phyloP scores from a whole-genome alignment of 2,888 invertebrate genomes.

The Lasioglossum lativentre region DNA sequence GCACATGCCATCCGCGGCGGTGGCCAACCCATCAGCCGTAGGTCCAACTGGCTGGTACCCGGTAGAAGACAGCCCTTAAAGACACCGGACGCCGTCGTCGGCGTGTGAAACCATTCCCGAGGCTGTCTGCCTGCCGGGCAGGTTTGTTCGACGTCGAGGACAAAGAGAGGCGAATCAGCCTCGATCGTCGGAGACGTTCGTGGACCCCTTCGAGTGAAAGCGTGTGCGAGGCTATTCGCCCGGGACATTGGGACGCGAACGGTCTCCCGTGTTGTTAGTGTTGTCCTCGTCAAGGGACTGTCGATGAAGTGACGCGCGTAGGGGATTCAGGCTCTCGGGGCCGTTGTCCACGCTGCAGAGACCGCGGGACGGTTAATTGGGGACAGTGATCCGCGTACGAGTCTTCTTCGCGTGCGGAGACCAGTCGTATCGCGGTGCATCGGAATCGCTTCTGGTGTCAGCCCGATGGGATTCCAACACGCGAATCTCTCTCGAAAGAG shows the following conservation, averaged over 20 bases:
- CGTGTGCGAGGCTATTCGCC: background rate
- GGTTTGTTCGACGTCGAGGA: background rate
- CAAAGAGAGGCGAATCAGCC: background rate
- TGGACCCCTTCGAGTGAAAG: conserved; percentile 1
- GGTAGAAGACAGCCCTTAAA: conserved; percentile 88
- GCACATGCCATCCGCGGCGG: conserved; percentile 86
- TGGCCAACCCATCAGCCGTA: conserved; percentile 82
- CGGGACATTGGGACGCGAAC: background rate
- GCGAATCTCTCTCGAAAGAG: background rate
- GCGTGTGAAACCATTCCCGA: background rate
- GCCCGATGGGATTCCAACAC: background rate
- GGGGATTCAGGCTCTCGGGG: background rate
- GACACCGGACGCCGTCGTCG: conserved; percentile 14
- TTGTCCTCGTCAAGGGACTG: conserved; percentile 6
- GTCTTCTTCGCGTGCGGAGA: background rate
- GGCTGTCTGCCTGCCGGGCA: background rate
- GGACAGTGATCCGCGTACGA: conserved; percentile 1
- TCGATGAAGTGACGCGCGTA: conserved; percentile 6
- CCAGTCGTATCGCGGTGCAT: background rate
- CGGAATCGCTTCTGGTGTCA: background rate
- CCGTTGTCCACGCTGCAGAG: conserved; percentile 2
- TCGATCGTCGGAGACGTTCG: background rate
- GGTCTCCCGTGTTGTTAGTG: background rate
- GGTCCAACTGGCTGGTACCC: conserved; percentile 87
- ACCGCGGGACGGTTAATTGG: conserved; percentile 41